These are phyloP conservation scores for Paralvinella palmiformis DNA, from an alignment of 1,140 invertebrate genomes.

Conservation along the genomic window DNA sequence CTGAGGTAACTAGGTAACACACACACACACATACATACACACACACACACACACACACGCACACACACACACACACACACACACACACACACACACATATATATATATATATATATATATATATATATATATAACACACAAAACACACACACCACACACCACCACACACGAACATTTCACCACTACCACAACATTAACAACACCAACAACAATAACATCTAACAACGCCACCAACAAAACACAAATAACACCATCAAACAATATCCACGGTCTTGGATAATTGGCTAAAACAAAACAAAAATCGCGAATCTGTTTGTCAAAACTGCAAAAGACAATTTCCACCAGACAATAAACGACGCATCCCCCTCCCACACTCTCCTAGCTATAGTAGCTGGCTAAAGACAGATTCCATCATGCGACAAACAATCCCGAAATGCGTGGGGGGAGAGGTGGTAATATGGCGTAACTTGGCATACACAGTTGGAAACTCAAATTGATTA, in stretches of 20 bases:
- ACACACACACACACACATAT: slow-evolving; percentile 13
- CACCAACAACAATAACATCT: background rate
- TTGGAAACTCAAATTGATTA: no score
- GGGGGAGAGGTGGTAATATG: no score
- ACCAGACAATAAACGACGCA: no score
- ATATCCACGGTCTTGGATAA: background rate
- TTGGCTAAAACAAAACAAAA: no score
- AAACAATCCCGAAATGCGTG: no score
- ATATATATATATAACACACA: background rate
- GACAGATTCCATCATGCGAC: no score
- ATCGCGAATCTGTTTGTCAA: no score
- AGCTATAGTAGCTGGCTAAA: no score
- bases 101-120: slow-evolving; percentile 6
- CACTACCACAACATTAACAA: background rate
- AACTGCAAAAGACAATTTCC: no score
- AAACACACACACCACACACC: background rate
- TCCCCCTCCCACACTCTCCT: no score
- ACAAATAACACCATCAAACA: background rate
- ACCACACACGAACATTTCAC: background rate
- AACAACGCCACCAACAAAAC: background rate
- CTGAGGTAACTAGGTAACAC: background rate
- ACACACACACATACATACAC: background rate
- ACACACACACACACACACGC: slow-evolving; percentile 6
- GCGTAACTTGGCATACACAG: no score
- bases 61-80: slow-evolving; percentile 13